Evolutionary conservation across 2,888 invertebrate genomes (phyloP).

Genomic region (Alentia gelatinosa): DNA sequence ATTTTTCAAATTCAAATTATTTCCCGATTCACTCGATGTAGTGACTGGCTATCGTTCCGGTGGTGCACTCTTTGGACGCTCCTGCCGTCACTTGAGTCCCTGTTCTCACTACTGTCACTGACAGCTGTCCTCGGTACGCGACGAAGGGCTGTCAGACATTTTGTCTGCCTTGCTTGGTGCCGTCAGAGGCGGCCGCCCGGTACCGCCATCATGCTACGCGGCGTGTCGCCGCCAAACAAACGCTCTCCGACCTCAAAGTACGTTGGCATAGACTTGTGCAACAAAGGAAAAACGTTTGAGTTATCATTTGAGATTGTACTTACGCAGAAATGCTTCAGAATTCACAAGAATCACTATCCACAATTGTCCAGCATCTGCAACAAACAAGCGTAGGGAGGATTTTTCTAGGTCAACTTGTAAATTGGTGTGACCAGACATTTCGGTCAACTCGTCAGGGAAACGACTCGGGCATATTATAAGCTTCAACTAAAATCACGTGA

Average conservation of each 20-base stretch:
- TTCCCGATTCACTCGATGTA: neutral
- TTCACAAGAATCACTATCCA: neutral
- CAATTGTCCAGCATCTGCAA: conserved; percentile 8
- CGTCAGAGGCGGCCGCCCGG: conserved; percentile 25
- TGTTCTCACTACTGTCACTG: neutral
- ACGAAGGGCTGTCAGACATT: conserved; percentile 29
- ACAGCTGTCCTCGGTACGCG: conserved; percentile 26
- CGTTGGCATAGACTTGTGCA: too few relatives aligned
- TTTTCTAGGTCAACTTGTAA: conserved; percentile 44
- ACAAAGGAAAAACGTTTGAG: neutral
- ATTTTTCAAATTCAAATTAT: neutral
- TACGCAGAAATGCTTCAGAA: neutral
- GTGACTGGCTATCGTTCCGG: neutral
- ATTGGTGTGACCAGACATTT: conserved; percentile 42
- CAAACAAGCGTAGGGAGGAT: neutral
- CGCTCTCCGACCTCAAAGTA: neutral
- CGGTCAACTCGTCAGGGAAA: too few relatives aligned
- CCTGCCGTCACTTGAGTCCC: neutral
- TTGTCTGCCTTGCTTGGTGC: conserved; percentile 25
- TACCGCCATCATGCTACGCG: conserved; percentile 4
- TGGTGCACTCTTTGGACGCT: neutral
- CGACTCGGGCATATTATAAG: too few relatives aligned
- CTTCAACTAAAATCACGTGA: too few relatives aligned
- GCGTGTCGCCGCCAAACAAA: neutral
- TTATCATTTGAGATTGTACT: neutral